Conservation (phyloP, 2,113 vertebrate species). For the Coracopsis vasa region DNA sequence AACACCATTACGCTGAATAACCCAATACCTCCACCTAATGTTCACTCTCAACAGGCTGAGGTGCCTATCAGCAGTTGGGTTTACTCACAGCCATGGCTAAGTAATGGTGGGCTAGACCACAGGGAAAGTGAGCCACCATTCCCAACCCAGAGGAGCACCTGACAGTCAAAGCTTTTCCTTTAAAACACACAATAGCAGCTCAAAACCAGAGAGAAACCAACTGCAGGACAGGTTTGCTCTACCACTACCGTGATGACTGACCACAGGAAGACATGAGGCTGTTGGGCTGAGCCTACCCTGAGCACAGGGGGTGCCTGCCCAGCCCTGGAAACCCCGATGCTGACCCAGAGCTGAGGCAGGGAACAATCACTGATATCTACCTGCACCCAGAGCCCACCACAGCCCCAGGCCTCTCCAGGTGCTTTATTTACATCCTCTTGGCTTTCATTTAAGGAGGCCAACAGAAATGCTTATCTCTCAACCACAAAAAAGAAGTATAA, state of each 20-base stretch:
- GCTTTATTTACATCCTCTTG: not conserved
- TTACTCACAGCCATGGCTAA: not conserved
- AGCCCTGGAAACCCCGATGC: not conserved
- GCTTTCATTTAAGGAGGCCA: not conserved
- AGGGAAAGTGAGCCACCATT: not conserved
- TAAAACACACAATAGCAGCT: not conserved
- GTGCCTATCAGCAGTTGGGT: not conserved
- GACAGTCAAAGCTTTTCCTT: not conserved
- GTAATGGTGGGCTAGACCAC: not conserved
- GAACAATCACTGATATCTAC: not conserved
- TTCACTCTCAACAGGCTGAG: not conserved
- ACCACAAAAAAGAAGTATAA: not conserved
- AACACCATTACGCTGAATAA: not conserved
- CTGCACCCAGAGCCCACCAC: not conserved
- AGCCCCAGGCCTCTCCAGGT: not conserved
- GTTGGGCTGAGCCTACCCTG: not conserved
- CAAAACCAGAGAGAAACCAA: not conserved
- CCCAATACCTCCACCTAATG: not conserved
- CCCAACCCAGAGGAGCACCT: not conserved
- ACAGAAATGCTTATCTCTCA: not conserved
- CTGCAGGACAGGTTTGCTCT: accelerated
- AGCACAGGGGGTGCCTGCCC: not conserved
- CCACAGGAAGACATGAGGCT: not conserved
- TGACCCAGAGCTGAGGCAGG: not conserved
- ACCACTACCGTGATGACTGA: accelerated